Evolutionary conservation across 2,888 invertebrate species (phyloP).

Genomic region (Capitulum mitella): DNA sequence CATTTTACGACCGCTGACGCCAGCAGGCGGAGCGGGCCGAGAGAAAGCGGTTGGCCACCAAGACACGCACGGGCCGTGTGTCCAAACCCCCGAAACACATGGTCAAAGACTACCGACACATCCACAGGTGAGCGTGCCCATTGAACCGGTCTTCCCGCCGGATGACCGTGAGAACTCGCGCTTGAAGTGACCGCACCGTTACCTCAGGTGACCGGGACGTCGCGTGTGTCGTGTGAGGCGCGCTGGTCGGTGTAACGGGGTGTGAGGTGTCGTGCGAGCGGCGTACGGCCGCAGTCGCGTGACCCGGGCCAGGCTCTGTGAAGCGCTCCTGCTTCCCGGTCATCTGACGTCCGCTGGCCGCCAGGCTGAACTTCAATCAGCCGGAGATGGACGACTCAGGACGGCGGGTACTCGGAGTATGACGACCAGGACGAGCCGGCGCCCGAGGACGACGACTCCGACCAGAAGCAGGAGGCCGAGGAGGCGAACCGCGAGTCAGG

Average conservation of each 20-base stretch:
- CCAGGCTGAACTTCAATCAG: slow-evolving; percentile 49
- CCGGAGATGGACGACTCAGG: slow-evolving; percentile 53
- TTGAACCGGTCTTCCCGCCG: too few species aligned
- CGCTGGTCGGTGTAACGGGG: too few species aligned
- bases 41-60: slow-evolving; percentile 45
- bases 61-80: slow-evolving; percentile 53
- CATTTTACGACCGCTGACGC: too few species aligned
- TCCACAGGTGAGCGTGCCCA: slow-evolving; percentile 11
- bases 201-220: too few species aligned
- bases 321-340: too few species aligned
- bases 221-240: too few species aligned
- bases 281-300: too few species aligned
- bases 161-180: too few species aligned
- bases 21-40: slow-evolving; percentile 49
- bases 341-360: not conserved
- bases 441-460: not conserved
- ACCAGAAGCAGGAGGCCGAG: not conserved
- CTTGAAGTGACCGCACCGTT: too few species aligned
- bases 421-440: slow-evolving; percentile 41
- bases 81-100: slow-evolving; percentile 55
- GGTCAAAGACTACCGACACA: slow-evolving; percentile 50
- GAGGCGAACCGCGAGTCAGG: not conserved
- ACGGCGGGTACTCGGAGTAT: slow-evolving; percentile 55
- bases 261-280: too few species aligned
- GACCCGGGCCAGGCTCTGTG: too few species aligned